Conservation (phyloP, 2,888 invertebrate genomes). For the Pheosia tremula region DNA sequence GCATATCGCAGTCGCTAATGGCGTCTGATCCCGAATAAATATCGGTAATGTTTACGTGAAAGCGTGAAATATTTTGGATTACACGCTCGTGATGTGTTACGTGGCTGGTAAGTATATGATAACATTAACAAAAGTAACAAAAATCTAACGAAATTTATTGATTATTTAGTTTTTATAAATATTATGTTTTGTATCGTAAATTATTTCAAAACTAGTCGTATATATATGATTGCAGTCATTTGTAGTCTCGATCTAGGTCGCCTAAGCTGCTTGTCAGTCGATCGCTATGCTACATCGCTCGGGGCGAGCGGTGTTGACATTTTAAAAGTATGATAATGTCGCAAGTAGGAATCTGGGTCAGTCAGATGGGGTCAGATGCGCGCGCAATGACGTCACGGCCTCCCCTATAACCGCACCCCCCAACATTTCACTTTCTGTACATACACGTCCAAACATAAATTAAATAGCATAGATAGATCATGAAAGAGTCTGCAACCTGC, state of each 20-base stretch:
- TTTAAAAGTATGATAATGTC: slow-evolving; percentile 56
- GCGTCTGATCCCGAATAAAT: slow-evolving; percentile 55
- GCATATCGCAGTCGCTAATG: slow-evolving; percentile 62
- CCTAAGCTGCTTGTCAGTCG: slow-evolving; percentile 56
- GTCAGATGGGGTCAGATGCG: slow-evolving; percentile 61
- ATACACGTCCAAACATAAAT: slow-evolving; percentile 40
- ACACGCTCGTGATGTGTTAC: slow-evolving; percentile 58
- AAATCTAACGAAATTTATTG: slow-evolving; percentile 19
- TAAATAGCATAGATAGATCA: slow-evolving; percentile 39
- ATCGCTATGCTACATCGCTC: slow-evolving; percentile 49
- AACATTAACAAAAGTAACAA: background rate
- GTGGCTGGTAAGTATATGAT: slow-evolving; percentile 57
- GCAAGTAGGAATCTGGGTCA: slow-evolving; percentile 75
- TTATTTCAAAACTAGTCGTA: background rate
- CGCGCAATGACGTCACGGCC: slow-evolving; percentile 75
- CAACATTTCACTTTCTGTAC: slow-evolving; percentile 65
- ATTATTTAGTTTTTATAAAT: slow-evolving; percentile 17
- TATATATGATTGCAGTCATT: background rate
- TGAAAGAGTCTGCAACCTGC: slow-evolving; percentile 12
- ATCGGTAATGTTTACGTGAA: slow-evolving; percentile 69
- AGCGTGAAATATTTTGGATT: slow-evolving; percentile 46
- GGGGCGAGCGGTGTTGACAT: slow-evolving; percentile 73
- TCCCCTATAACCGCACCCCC: slow-evolving; percentile 57
- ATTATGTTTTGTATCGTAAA: background rate
- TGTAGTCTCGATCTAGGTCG: slow-evolving; percentile 49